Base-by-base conservation (phyloP, 2,797 vertebrate species). In the Crocidura indochinensis region DNA sequence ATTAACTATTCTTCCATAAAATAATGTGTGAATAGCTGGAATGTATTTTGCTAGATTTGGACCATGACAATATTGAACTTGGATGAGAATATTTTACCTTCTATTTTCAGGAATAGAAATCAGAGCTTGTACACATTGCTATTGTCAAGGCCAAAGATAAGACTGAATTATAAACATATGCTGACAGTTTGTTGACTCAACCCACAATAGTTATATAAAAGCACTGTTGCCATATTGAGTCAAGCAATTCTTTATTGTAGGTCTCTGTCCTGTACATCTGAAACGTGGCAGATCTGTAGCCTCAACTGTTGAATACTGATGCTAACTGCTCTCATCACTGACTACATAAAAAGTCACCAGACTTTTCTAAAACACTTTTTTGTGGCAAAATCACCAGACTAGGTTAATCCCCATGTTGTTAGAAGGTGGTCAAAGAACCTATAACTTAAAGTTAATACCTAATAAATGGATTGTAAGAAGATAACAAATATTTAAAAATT, bases 1-100 rank as follows among this genome's bases (percentile, higher is more conserved):
- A 71, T 85, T 79, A 65, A 1, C 38, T 72, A 10, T 65, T 83
- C 22, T 84, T 84, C 91, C 86, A 65, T 79, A 83, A 94, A 53
- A 19, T 17, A 83, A 29, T 60, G 27, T 64, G 24, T 60, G 49
- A 73, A 78, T 73, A 74, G 27, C 31, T 86, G 10, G 8, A 78
- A 72, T 67, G 3, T 31, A 64, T 49, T 84, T 89, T 49, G 62
- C 29, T 78, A 8, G 6, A 0, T 74, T 88, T 67, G 17, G 68
- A 62, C 62, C 4, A 29, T 29, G 17, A 38, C 2, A 38, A 38
- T 38, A 38, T 38, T 38, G 38, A 38, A 74, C 26, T 26, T 69
- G 49, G 19, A 15, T 20, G 8, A 60, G 19, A 19, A 1, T 29
- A 29, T 0, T 10, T 20, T 56, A 67, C 26, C 26, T 68, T 22